Base-by-base conservation (phyloP, 2,888 invertebrate genomes). In the Eupithecia subumbrata region DNA sequence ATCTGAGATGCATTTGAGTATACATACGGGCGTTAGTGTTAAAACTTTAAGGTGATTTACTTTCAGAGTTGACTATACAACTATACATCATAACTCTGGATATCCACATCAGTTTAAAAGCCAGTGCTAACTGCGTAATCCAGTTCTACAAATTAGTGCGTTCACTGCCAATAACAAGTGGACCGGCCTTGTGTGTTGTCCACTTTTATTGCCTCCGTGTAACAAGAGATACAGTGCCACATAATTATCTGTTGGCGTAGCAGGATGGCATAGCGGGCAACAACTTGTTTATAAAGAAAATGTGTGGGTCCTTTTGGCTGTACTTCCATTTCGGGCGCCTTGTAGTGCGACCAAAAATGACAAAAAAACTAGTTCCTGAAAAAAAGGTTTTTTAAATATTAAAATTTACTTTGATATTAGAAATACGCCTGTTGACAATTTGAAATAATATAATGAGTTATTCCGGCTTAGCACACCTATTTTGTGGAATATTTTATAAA, bases 101-200 rank as follows among this genome's bases (percentile, higher is more conserved):
- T 48, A 52, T 52, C 11, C 56, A 22, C 56, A 22, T n/a, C n/a
- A 22, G 56, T 0, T 48, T 56, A 56, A 22, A n/a, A 22, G 11
- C 1, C 12, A 14, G 56, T 56, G 22, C 60, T 56, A 22, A 25
- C 34, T 8, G 64, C 18, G 34, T 60, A n/a, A 45, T 69, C 74
- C 69, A 43, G 74, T 68, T 71, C 30, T 25, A 71, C 63, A 75
- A 75, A 73, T 77, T 71, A 73, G 63, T 68, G 66, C 72, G 60
- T 76, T 74, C 76, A 74, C 73, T 76, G 76, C 69, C 69, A 74
- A 76, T 76, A 30, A 45, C 68, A 45, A 37, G 45, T 22, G 14
- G 37, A 16, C 25, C 34, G 74, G 69, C 76, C 74, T 76, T 76
- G 76, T 45, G 37, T 34, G 68, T 73, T 70, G 52, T 64, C 64